Conservation (phyloP, 2,797 vertebrate genomes). For the Esox lucius region DNA sequence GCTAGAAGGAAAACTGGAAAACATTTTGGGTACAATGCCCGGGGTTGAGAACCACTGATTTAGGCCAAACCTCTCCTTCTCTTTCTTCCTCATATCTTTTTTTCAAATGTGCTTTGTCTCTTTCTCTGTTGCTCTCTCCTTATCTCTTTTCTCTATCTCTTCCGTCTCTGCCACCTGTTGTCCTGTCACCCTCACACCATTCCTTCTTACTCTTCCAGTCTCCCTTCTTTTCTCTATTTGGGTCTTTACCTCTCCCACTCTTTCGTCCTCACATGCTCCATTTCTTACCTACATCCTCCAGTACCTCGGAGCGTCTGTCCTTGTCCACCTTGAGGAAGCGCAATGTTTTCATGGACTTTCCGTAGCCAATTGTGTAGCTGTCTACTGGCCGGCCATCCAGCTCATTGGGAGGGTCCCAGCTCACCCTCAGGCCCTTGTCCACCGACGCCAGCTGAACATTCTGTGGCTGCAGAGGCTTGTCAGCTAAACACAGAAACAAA, state of each 20-base stretch:
- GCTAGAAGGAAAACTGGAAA: no score
- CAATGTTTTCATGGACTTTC: slow-evolving; percentile 77
- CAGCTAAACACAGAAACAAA: slow-evolving; percentile 63
- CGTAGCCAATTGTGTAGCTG: slow-evolving; percentile 74
- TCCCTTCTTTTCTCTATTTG: not conserved
- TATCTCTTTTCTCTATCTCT: slow-evolving; percentile 14
- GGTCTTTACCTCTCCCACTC: not conserved
- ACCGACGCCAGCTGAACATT: slow-evolving; percentile 74
- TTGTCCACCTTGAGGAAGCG: slow-evolving; percentile 71
- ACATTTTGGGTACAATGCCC: no score
- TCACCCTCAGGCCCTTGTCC: slow-evolving; percentile 73
- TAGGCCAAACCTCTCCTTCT: slow-evolving; percentile 30
- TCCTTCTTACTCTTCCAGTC: not conserved
- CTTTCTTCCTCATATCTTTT: slow-evolving; percentile 31
- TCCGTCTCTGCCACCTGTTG: not conserved
- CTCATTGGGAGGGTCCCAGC: slow-evolving; percentile 78
- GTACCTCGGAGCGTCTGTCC: slow-evolving; percentile 64
- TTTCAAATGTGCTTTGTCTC: not conserved
- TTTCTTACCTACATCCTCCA: slow-evolving; percentile 81
- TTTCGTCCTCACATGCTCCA: slow-evolving; percentile 6
- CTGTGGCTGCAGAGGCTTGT: slow-evolving; percentile 71
- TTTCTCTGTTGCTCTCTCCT: not conserved
- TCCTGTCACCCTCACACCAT: not conserved
- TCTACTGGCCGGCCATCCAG: slow-evolving; percentile 73
- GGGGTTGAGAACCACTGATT: no score